Percentiles rank a stretch among this genome's conserved stretches.
These are phyloP conservation scores for Cynodonichthys magdalenae DNA, from an alignment of 2,797 vertebrate genomes.

Conservation along the genomic window DNA sequence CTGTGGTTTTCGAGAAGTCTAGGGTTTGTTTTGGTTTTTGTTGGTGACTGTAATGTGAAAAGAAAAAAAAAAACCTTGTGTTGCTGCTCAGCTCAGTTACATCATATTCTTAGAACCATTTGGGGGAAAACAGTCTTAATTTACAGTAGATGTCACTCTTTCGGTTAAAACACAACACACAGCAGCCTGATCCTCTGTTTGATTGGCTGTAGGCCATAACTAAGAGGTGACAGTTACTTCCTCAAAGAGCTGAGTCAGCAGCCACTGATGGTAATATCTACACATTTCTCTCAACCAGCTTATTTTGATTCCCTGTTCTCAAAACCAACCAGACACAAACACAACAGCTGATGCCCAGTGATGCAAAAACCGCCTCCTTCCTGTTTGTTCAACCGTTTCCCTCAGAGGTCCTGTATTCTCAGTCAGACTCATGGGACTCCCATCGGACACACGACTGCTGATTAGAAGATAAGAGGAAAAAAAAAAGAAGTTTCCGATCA, in stretches of 20 bases:
- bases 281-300: conserved; percentile 23
- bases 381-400: conserved; percentile 32
- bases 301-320: conserved; percentile 46
- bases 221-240: conserved; percentile 58
- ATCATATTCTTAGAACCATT: conserved; percentile 19
- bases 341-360: background rate
- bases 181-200: conserved; percentile 41
- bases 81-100: conserved; percentile 6
- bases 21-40: background rate
- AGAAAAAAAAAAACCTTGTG: conserved; percentile 5
- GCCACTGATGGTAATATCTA: conserved; percentile 62
- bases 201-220: conserved; percentile 50
- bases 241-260: conserved; percentile 76
- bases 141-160: conserved; percentile 6
- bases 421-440: conserved; percentile 29
- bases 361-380: conserved; percentile 17
- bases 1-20: background rate
- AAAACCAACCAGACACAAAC: conserved; percentile 6
- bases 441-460: background rate
- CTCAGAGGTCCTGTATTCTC: conserved; percentile 24
- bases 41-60: conserved; percentile 13
- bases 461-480: conserved; percentile 7
- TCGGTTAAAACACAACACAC: conserved; percentile 8
- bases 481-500: conserved; percentile 43
- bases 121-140: conserved; percentile 11